phyloP scores from a whole-genome alignment of 2,888 invertebrate species.

The Hydroisotoma schaefferi region DNA sequence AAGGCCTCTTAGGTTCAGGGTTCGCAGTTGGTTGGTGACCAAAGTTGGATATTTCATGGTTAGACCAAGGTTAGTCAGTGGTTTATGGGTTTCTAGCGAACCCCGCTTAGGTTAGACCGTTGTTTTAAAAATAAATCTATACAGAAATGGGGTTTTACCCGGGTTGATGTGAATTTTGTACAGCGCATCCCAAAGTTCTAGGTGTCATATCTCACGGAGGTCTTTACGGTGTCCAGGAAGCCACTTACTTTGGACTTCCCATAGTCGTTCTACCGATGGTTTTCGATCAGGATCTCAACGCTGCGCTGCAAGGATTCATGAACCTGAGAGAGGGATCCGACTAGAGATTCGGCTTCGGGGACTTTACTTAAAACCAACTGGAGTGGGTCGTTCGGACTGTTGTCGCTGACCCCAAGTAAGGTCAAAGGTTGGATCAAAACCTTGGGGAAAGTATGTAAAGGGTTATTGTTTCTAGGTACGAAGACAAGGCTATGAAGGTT shows the following conservation, averaged over 20 bases:
- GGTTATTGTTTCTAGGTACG: too few relatives aligned
- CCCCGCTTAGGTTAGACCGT: too few relatives aligned
- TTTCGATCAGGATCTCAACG: conserved; percentile 40
- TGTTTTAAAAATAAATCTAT: too few relatives aligned
- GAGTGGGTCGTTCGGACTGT: conserved; percentile 28
- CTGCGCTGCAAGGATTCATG: conserved; percentile 30
- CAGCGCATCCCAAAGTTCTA: conserved; percentile 21
- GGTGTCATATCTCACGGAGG: conserved; percentile 42
- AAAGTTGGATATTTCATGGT: too few relatives aligned
- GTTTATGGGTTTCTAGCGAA: too few relatives aligned
- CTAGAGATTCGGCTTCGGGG: conserved; percentile 29
- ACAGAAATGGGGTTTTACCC: too few relatives aligned
- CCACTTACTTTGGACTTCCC: conserved; percentile 41
- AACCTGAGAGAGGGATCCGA: conserved; percentile 30
- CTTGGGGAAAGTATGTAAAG: too few relatives aligned
- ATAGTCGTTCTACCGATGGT: conserved; percentile 41
- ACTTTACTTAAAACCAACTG: conserved; percentile 24
- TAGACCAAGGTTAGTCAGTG: too few relatives aligned
- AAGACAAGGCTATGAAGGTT: too few relatives aligned
- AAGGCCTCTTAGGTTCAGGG: conserved; percentile 41
- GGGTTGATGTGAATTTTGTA: too few relatives aligned
- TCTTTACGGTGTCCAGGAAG: conserved; percentile 13
- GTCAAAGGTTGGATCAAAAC: too few relatives aligned
- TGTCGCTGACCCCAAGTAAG: conserved; percentile 33
- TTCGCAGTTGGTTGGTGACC: too few relatives aligned